phyloP scores from a whole-genome alignment of 2,113 vertebrate genomes.

The Hydropotes inermis region DNA sequence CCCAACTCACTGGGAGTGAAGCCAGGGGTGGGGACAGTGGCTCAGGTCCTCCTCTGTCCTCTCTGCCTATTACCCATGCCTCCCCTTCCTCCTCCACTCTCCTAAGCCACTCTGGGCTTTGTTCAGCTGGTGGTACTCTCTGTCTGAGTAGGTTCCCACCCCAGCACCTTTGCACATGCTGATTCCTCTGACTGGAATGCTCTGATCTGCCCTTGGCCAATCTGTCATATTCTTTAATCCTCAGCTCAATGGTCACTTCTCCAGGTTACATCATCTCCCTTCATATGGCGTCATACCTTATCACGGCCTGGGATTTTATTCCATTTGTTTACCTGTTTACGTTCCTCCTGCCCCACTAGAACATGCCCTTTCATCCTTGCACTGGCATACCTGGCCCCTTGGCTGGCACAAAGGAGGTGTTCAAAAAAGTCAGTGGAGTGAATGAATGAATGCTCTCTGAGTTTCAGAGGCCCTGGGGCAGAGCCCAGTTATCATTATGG shows the following conservation, averaged over 20 bases:
- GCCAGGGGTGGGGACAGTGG: neutral
- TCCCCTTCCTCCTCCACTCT: no score
- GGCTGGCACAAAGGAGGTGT: neutral
- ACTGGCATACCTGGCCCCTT: fast-evolving
- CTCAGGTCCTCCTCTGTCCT: no score
- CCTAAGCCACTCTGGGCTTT: neutral
- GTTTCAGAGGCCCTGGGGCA: fast-evolving
- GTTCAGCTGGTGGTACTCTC: neutral
- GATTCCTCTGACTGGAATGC: fast-evolving
- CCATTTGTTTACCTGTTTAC: fast-evolving
- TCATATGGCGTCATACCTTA: fast-evolving
- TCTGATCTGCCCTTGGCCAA: fast-evolving
- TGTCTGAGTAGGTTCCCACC: fast-evolving
- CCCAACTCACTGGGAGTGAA: fast-evolving
- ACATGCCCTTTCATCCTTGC: fast-evolving
- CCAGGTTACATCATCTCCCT: fast-evolving
- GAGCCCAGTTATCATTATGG: fast-evolving
- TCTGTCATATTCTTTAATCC: fast-evolving
- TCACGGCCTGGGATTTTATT: fast-evolving
- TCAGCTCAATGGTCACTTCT: neutral
- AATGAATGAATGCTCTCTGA: fast-evolving
- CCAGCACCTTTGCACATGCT: neutral
- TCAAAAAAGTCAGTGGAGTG: fast-evolving
- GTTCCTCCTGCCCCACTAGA: neutral
- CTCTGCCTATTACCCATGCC: fast-evolving